These are phyloP conservation scores for Cricetomys ansorgei DNA, from an alignment of 2,113 vertebrate species.

Conservation along the genomic window DNA sequence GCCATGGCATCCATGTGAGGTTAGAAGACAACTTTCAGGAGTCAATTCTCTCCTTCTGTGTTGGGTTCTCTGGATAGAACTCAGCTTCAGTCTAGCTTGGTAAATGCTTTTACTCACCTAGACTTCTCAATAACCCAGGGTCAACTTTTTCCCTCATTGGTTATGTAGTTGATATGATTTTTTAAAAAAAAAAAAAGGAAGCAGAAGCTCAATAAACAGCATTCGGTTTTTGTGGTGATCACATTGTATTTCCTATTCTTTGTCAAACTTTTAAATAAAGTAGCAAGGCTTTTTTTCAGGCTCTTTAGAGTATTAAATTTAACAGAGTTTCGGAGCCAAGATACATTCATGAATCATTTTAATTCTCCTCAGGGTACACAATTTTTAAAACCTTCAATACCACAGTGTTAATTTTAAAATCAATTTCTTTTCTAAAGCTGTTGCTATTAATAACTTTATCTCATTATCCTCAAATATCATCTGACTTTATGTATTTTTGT, in stretches of 20 bases:
- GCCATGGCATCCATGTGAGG: not conserved
- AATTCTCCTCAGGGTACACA: conserved; percentile 51
- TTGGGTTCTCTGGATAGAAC: not conserved
- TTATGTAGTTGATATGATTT: not conserved
- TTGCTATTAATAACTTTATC: conserved; percentile 66
- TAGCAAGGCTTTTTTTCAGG: conserved; percentile 26
- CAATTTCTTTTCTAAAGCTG: conserved; percentile 48
- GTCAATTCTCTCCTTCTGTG: not conserved
- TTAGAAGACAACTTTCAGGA: not conserved
- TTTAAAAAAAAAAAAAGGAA: not conserved
- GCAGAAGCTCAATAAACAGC: conserved; percentile 25
- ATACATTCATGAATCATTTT: conserved; percentile 55
- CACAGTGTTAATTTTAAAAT: conserved; percentile 72
- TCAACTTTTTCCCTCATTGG: not conserved
- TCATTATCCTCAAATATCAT: conserved; percentile 56
- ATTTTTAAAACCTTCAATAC: conserved; percentile 23
- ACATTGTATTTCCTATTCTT: conserved; percentile 58
- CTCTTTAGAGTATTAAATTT: conserved; percentile 66
- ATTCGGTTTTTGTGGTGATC: conserved; percentile 14
- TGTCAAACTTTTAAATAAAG: conserved; percentile 65
- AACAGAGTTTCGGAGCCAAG: conserved; percentile 48
- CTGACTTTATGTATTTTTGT: conserved; percentile 52
- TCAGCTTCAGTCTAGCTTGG: not conserved
- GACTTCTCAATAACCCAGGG: not conserved
- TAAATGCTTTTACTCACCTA: not conserved